A percentile compares a stretch with the other conserved stretches of the same genome.
Evolutionary conservation across 2,113 vertebrate genomes (phyloP).

Genomic region (Poeciliopsis occidentalis): DNA sequence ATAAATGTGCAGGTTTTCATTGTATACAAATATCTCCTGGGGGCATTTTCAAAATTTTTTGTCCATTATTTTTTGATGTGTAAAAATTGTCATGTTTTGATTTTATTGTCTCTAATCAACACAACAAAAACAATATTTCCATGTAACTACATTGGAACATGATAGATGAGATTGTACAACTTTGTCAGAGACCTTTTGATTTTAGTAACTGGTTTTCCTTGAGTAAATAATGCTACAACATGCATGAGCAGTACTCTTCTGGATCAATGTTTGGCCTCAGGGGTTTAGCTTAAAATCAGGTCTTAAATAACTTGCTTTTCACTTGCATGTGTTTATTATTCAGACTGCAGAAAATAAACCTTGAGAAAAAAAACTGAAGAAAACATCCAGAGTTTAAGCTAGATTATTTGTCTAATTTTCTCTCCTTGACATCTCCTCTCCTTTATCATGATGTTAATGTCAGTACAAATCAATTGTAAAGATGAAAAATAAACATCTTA

Average conservation of each 20-base stretch:
- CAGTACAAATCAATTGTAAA: too few species aligned
- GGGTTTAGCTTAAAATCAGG: background rate
- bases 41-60: background rate
- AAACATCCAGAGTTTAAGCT: too few species aligned
- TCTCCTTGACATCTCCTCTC: too few species aligned
- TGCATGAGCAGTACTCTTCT: background rate
- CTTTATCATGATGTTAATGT: too few species aligned
- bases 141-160: background rate
- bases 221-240: background rate
- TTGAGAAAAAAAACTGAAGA: background rate
- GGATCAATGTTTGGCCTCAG: background rate
- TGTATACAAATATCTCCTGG: background rate
- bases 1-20: slow-evolving; percentile 19
- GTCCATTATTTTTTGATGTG: background rate
- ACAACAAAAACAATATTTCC: background rate
- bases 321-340: background rate
- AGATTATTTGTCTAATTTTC: too few species aligned
- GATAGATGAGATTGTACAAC: background rate
- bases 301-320: background rate
- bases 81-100: background rate
- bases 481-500: too few species aligned
- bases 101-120: background rate
- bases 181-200: background rate
- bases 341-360: background rate
- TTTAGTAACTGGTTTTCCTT: background rate